Base-by-base conservation (phyloP, 2,888 invertebrate genomes). In the Andrena minutula region DNA sequence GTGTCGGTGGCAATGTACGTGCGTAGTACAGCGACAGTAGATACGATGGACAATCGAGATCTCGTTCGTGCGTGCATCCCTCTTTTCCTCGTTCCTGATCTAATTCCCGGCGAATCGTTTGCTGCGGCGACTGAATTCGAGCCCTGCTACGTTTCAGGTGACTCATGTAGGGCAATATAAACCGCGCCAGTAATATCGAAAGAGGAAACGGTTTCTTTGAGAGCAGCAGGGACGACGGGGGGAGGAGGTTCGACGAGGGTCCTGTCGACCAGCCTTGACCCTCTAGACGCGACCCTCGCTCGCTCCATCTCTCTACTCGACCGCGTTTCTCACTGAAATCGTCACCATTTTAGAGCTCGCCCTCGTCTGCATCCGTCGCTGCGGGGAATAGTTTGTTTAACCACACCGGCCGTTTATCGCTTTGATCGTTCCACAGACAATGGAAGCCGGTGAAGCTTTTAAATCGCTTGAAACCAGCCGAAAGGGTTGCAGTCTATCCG, bases 251-350 rank as follows among this genome's bases (percentile, higher is more conserved):
- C 70, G 56, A 58, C 70, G 77, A 75, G 65, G 64, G 58, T 78
- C 56, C 74, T 69, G 66, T 16, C 75, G 74, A 69, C 75, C 79
- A 84, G 64, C 84, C 84, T 85, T 85, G 84, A 85, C 84, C 84
- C 84, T 79, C 75, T 79, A 74, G 51, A 78, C 61, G 26, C 51
- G 58, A 35, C 28, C 41, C 35, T 26, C 51, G 53, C 51, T 58
- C 73, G 56, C 10, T 26, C 1, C 41, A 16, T 56, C 23, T 72
- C 61, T 71, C 76, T 75, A 77, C 85, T 85, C 85, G 85, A 85
- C 85, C 85, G 82, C 71, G 65, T 79, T 85, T 85, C 69, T 35
- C 64, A 51, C 71, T 71, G 63, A 66, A 85, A 85, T 82, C 75
- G 79, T 82, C 80, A 53, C 79, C 28, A 75, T 76, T 79, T 74